Base-by-base conservation (phyloP, 2,888 invertebrate species). In the Amiota communis region DNA sequence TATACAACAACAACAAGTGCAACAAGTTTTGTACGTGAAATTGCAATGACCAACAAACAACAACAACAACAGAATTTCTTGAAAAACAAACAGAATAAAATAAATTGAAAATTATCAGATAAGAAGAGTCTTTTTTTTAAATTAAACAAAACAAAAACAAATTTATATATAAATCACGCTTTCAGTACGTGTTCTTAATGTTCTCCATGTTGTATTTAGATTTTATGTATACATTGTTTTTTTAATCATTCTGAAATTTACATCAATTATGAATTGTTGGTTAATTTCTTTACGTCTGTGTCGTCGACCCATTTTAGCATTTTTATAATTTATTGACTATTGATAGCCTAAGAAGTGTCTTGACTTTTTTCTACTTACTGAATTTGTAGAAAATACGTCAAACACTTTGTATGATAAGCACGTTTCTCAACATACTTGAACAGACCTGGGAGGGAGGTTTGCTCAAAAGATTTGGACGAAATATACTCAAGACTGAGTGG, bases 321-420 rank as follows among this genome's bases (percentile, higher is more conserved):
- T 36, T 20, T 20, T 49, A 48, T 49, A 49, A 65, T 65, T 49
- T 65, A 49, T 65, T 48, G 36, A 12, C 12, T 65, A 15, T 65
- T n/a, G 65, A 48, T 68, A 53, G 67, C 23, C n/a, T n/a, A n/a
- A 20, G 2, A 23, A 53, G 10, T 49, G 47, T 13, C 64, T 13
- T 36, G 36, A 36, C 36, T 36, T 36, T 36, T 36, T 36, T 2
- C 63, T 63, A 12, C n/a, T 63, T 11, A 46, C 63, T 46, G 63
- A 23, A 63, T 46, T 63, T 4, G 63, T 46, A 46, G 36, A 15
- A 63, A 63, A 63, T 46, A 15, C 63, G 12, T 36, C 8, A 46
- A 63, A 10, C 23, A 63, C 15, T 63, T 6, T 13, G 12, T 23
- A 36, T 63, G 11, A 63, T 36, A 46, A 63, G 23, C 63, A 46